A percentile compares a stretch with the other conserved stretches of the same genome.
These are phyloP conservation scores for Accipiter virgatus DNA, from an alignment of 2,113 vertebrate genomes.

Conservation along the genomic window DNA sequence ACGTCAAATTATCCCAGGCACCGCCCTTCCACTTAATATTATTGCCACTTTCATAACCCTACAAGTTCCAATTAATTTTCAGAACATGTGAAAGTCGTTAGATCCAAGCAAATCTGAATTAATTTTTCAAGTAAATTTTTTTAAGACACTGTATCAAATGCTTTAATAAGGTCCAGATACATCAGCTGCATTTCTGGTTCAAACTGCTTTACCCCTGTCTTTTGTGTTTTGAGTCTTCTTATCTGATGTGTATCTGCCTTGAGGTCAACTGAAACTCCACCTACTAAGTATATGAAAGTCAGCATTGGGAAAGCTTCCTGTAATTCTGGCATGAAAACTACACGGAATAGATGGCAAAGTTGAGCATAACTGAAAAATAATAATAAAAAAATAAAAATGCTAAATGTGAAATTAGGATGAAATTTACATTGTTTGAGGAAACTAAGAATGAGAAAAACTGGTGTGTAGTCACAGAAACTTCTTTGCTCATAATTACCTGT, in stretches of 20 bases:
- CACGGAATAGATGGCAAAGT: not conserved
- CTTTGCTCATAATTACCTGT: not conserved
- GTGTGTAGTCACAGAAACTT: not conserved
- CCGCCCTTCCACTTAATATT: not conserved
- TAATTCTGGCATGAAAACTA: not conserved
- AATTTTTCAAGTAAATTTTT: not conserved
- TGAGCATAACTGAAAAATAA: not conserved
- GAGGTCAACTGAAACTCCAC: conserved; percentile 36
- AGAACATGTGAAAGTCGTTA: not conserved
- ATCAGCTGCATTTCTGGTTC: not conserved
- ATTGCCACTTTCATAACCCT: not conserved
- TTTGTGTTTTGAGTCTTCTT: conserved; percentile 4
- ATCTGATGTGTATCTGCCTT: conserved; percentile 33
- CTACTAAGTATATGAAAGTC: not conserved
- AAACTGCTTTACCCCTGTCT: not conserved
- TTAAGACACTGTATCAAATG: conserved; percentile 4
- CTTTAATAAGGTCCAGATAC: conserved; percentile 34
- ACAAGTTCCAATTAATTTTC: not conserved
- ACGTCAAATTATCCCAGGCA: not conserved
- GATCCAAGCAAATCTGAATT: not conserved
- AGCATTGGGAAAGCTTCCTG: conserved; percentile 9
- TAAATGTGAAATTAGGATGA: not conserved
- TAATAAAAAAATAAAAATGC: not conserved
- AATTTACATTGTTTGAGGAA: not conserved
- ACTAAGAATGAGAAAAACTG: not conserved